Evolutionary conservation across 2,113 vertebrate genomes (phyloP), one percentile per base, ranked within the genome.

Genomic region (Chionis minor): DNA sequence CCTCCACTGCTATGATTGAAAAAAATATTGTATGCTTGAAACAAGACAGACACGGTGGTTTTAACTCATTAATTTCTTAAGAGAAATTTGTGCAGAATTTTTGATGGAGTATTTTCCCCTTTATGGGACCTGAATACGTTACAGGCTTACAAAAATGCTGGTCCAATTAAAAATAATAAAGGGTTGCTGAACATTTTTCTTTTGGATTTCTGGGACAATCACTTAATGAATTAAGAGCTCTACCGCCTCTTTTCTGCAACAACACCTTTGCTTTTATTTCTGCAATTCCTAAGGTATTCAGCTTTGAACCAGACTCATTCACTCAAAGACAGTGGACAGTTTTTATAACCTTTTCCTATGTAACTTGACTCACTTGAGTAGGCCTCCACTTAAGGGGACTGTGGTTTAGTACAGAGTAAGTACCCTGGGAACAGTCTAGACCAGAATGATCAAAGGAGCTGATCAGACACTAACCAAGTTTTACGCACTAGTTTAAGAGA

Each of bases 391-490:
- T 88, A 69, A 94, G 69, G 18, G 15, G 49, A 65, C 49, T 73
- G 55, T 42, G 72, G n/a, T 81, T 95, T 77, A 81, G 28, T 49
- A 70, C 32, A 59, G 61, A 59, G 7, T 51, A 82, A 44, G 42
- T 82, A 62, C 58, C 55, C 79, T 74, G 71, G 59, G 88, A 96
- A 62, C 63, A 66, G 71, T 69, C 88, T 91, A 85, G 84, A 89
- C 77, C 32, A 28, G 40, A 65, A 24, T 70, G 85, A 96, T 95
- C 80, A 95, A 92, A 93, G 75, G 40, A 78, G 18, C 81, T 95
- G 83, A 84, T 89, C 75, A 93, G 92, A 96, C 42, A 61, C 63
- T 52, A 93, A 93, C 38, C 38, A 72, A 77, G 78, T 86, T 90
- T 88, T 88, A 87, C 47, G 74, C 14, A 30, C 22, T 51, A 49